Evolutionary conservation across 1,140 invertebrate species (phyloP).

Genomic region (Cataglyphis hispanica): DNA sequence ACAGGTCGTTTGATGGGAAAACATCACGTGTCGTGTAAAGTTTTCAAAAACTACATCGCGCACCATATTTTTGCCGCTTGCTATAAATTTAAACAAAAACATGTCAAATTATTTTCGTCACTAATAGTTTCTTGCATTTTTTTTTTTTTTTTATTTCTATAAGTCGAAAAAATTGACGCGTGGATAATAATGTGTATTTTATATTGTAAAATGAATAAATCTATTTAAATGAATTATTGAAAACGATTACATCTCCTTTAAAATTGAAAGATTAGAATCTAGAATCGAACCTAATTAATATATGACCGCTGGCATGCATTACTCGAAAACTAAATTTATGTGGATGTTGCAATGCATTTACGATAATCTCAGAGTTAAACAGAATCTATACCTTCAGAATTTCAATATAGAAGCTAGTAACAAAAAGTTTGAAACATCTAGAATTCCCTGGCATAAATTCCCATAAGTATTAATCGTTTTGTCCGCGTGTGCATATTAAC

Average conservation of each 20-base stretch:
- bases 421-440: conserved; percentile 17
- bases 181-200: neutral
- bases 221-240: neutral
- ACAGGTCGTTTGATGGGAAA: conserved; percentile 36
- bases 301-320: neutral
- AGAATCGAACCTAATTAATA: conserved; percentile 11
- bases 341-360: neutral
- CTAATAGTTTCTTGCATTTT: neutral
- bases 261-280: neutral
- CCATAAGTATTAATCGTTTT: too few species aligned
- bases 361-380: conserved; percentile 26
- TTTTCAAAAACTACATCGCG: neutral
- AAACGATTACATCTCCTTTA: neutral
- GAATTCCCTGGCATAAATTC: neutral
- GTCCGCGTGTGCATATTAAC: neutral
- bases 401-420: conserved; percentile 5
- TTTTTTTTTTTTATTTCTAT: neutral
- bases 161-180: neutral
- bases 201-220: neutral
- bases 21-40: neutral
- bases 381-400: conserved; percentile 22
- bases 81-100: conserved; percentile 18
- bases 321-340: conserved; percentile 4
- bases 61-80: neutral
- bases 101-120: neutral